These are phyloP conservation scores for Monopterus albus DNA, from an alignment of 2,113 vertebrate genomes.

Conservation along the genomic window DNA sequence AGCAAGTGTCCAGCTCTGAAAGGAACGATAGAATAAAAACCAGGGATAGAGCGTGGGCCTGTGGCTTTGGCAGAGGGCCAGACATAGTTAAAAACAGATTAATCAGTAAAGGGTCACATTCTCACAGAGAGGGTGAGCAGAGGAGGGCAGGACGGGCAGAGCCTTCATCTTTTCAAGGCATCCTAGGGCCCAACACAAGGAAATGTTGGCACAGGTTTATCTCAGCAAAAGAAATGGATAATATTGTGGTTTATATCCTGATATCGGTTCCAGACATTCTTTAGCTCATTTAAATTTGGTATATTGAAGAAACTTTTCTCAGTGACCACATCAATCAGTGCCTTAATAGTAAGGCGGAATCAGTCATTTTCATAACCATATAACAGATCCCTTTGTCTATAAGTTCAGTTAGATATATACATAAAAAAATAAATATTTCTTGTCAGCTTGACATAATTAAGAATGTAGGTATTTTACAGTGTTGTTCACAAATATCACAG, in stretches of 20 bases:
- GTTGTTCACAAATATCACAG: too few relatives aligned
- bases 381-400: too few relatives aligned
- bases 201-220: constrained; percentile 11
- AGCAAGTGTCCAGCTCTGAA: constrained; percentile 63
- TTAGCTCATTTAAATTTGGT: too few relatives aligned
- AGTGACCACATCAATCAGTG: too few relatives aligned
- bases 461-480: too few relatives aligned
- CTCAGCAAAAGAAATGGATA: not conserved
- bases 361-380: too few relatives aligned
- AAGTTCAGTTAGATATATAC: too few relatives aligned
- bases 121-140: constrained; percentile 65
- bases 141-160: constrained; percentile 25
- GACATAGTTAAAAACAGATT: constrained; percentile 80
- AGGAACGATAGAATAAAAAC: constrained; percentile 61
- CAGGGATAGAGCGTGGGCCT: constrained; percentile 50
- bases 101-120: constrained; percentile 79
- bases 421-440: too few relatives aligned
- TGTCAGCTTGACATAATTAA: too few relatives aligned
- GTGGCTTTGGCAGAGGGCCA: constrained; percentile 67
- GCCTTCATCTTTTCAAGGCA: constrained; percentile 43
- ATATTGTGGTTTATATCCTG: not conserved
- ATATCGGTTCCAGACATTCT: not conserved
- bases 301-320: too few relatives aligned
- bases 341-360: too few relatives aligned
- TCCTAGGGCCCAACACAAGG: constrained; percentile 15